Base-by-base conservation (phyloP, 1,140 invertebrate species). In the Camponotus floridanus region DNA sequence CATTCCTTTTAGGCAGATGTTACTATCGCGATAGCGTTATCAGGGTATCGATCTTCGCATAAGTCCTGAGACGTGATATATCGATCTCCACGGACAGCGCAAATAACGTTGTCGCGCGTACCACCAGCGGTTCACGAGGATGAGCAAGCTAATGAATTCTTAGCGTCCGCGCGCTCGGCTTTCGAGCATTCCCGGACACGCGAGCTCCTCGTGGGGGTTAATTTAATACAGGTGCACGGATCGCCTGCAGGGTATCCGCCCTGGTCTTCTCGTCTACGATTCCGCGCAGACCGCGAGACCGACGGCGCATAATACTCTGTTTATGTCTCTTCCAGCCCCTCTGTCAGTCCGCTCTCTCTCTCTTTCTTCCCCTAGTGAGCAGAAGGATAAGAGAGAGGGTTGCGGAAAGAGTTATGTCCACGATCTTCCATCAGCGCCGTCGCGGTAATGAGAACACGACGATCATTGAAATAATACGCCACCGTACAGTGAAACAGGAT, bases 191-290 rank as follows among this genome's bases (percentile, higher is more conserved):
- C 51, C 88, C 73, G 61, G 84, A 65, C 89, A 88, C 79, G 83
- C 76, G 45, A 84, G 67, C 55, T 59, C 51, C 55, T 65, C 78
- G 85, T 76, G 90, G 88, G 91, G 91, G 92, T 94, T 94, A 93
- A 94, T 93, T 93, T 93, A 93, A 93, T 93, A 93, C 91, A 88
- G 86, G 88, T 92, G 48, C 48, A 18, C 3, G 91, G 92, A 93
- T 94, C 92, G 91, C 92, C 92, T 86, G 91, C 89, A 92, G 92
- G 92, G 93, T 76, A 59, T 90, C 91, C 89, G 86, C 76, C 89
- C 91, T 91, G 92, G 90, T 91, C 89, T 93, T 88, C 88, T 78
- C 84, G 70, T 83, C 84, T 86, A 76, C 76, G 48, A 51, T 51
- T 15, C 55, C 73, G 73, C 67, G 71, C 76, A 86, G 57, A 86